Base-by-base conservation (phyloP, 2,888 invertebrate genomes). In the Acleris holmiana region DNA sequence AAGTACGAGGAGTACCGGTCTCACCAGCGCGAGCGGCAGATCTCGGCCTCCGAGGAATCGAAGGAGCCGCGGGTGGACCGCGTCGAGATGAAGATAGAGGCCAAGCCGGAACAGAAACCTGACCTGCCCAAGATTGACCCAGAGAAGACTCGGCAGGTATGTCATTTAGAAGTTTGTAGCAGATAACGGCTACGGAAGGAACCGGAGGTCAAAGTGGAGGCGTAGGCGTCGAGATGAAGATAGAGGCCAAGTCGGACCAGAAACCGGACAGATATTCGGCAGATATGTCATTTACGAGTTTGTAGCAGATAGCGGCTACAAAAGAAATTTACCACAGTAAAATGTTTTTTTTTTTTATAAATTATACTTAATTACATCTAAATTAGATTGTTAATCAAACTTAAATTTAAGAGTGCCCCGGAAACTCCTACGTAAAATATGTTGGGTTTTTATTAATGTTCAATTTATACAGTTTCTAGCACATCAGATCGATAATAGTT, bases 1-100 rank as follows among this genome's bases (percentile, higher is more conserved):
- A 98, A 99, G 80, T 99, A 98, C 82, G 97, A 98, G 84, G 98
- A 98, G 79, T 97, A 96, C 83, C 94, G 97, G 61, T 95, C 95
- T 70, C 94, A 95, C 75, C 95, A 95, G 82, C 92, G 82, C 4
- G 94, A 82, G 66, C 80, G 94, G 74, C 96, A 88, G 59, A 74
- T 84, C 17, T 73, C 79, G 2, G 83, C 57, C 18, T 51, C 68
- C 1, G 78, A 79, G 40, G 69, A 70, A 3, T 72, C 68, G 2
- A 79, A 90, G 44, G 19, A n/a, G 66, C 79, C 13, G 41, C 86
- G 85, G 25, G 75, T 73, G 17, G 85, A 87, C 17, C 55, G 61
- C 17, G 66, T 66, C 1, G 68, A 65, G 62, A 63, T 66, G 51
- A 67, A 68, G 54, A 47, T 57, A 4, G 57, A 69, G 17, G 84